phyloP scores from a whole-genome alignment of 2,797 vertebrate genomes.

The Basileuterus tristriatus region DNA sequence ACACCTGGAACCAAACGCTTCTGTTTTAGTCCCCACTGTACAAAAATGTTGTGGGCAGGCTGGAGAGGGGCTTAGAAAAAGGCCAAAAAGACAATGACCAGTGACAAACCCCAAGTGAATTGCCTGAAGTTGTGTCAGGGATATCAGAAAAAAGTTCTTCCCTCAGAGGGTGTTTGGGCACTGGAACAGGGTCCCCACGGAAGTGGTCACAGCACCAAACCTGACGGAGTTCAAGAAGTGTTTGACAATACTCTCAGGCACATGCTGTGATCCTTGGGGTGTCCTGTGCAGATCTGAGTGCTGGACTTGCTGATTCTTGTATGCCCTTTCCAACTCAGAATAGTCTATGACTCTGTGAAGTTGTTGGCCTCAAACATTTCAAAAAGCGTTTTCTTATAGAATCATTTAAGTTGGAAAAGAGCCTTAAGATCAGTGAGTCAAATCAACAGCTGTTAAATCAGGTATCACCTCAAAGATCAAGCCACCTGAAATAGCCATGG shows the following conservation, averaged over 20 bases:
- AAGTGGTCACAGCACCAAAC: background rate
- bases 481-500: background rate
- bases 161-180: accelerated
- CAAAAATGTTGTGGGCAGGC: background rate
- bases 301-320: background rate
- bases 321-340: background rate
- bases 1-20: background rate
- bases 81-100: background rate
- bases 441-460: background rate
- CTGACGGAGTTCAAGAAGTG: background rate
- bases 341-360: background rate
- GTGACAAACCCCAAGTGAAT: background rate
- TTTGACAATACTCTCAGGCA: background rate
- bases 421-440: background rate
- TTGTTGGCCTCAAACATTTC: background rate
- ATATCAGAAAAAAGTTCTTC: background rate
- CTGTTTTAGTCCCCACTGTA: background rate
- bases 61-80: background rate
- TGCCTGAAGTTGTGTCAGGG: too few species aligned
- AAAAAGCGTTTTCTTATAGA: background rate
- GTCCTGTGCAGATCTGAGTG: background rate
- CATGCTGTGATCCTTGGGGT: background rate
- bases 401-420: background rate
- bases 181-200: background rate
- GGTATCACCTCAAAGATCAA: background rate